Conservation (phyloP, 2,113 vertebrate species). For the Balaeniceps rex region DNA sequence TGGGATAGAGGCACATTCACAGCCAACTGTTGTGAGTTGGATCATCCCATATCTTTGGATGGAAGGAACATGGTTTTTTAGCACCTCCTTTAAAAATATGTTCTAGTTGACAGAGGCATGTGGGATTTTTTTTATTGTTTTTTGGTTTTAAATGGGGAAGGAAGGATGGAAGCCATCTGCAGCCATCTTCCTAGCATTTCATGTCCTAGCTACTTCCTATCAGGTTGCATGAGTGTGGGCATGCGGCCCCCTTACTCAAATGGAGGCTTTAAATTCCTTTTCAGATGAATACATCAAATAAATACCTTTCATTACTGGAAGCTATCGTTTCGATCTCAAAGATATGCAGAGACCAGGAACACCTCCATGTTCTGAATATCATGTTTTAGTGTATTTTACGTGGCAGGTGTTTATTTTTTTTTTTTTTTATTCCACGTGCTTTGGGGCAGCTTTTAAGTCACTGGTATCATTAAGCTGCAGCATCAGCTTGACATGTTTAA, state of each 20-base stretch:
- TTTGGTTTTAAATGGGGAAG: not conserved
- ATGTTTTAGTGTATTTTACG: not conserved
- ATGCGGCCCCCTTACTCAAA: not conserved
- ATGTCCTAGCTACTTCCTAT: not conserved
- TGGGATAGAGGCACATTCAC: not conserved
- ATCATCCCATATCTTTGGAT: not conserved
- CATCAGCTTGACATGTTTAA: conserved; percentile 23
- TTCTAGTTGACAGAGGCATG: not conserved
- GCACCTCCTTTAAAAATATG: not conserved
- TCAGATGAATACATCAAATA: not conserved
- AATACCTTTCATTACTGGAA: conserved; percentile 3
- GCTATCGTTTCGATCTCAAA: not conserved
- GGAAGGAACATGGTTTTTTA: fast-evolving
- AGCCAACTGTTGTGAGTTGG: not conserved
- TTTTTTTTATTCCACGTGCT: not conserved
- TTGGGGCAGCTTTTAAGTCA: conserved; percentile 10
- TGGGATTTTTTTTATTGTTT: not conserved
- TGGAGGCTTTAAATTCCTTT: not conserved
- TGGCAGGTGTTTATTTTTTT: not conserved
- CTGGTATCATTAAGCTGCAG: not conserved
- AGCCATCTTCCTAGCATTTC: not conserved
- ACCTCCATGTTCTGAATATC: conserved; percentile 3
- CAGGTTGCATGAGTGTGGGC: fast-evolving
- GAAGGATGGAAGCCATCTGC: not conserved
- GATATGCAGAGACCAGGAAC: not conserved